phyloP scores from a whole-genome alignment of 2,888 invertebrate genomes.

The Epirrita christyi region DNA sequence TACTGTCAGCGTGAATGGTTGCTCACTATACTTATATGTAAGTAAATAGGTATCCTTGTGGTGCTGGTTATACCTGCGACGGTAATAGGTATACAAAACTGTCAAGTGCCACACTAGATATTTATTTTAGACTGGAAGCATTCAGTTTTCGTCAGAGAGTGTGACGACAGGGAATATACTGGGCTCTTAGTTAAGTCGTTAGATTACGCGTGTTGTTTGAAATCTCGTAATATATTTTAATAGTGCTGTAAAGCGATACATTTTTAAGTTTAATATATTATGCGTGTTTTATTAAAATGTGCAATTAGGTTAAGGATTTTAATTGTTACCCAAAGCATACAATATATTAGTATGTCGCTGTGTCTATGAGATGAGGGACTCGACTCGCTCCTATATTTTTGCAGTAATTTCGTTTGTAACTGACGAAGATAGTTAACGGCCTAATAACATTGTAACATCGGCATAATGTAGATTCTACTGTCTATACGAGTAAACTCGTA shows the following conservation, averaged over 20 bases:
- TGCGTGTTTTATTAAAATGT: slow-evolving; percentile 79
- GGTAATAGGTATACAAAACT: slow-evolving; percentile 53
- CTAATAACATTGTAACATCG: slow-evolving; percentile 47
- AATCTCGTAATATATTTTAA: slow-evolving; percentile 83
- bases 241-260: slow-evolving; percentile 64
- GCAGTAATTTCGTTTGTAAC: slow-evolving; percentile 15
- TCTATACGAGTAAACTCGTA: slow-evolving; percentile 26
- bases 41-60: slow-evolving; percentile 71
- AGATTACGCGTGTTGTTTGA: slow-evolving; percentile 80
- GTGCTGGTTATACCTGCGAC: slow-evolving; percentile 62
- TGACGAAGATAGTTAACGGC: slow-evolving; percentile 39
- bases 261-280: slow-evolving; percentile 67
- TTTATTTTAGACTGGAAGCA: slow-evolving; percentile 61
- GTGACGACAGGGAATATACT: slow-evolving; percentile 72
- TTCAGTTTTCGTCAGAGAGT: slow-evolving; percentile 37
- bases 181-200: slow-evolving; percentile 71
- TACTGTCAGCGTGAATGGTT: slow-evolving; percentile 73
- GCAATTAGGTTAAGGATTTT: slow-evolving; percentile 75
- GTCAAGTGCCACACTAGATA: slow-evolving; percentile 77
- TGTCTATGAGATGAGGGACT: slow-evolving; percentile 44
- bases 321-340: slow-evolving; percentile 81
- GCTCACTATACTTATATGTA: slow-evolving; percentile 75
- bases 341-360: slow-evolving; percentile 59
- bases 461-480: slow-evolving; percentile 38
- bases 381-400: slow-evolving; percentile 37